Evolutionary conservation across 92 coral and sea anemone species (phyloP).

Genomic region (Phenganax subtilis): DNA sequence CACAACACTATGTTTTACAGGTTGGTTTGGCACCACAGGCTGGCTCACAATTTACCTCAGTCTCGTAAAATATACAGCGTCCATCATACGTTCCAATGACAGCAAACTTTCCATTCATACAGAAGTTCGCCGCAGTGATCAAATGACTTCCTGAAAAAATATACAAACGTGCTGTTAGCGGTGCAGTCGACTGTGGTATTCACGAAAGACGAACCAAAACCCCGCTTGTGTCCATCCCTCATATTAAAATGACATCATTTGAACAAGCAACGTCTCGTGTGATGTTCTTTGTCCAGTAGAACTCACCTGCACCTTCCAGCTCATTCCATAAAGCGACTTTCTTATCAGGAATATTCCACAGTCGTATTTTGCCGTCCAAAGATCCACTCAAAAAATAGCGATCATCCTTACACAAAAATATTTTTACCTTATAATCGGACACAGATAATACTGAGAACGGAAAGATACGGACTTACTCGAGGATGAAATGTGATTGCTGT

Average conservation of each 20-base stretch:
- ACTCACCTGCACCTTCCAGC: conserved; percentile 88
- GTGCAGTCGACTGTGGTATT: no score
- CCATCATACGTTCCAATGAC: conserved; percentile 97
- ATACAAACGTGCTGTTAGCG: neutral
- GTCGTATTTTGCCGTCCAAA: conserved; percentile 89
- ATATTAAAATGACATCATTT: no score
- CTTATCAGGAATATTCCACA: conserved; percentile 99
- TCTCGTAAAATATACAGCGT: conserved; percentile 90
- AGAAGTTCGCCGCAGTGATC: conserved; percentile 97
- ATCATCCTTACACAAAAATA: conserved; percentile 63
- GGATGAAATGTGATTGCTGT: conserved; percentile 98
- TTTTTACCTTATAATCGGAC: no score
- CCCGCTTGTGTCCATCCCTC: no score
- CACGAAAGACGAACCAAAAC: no score
- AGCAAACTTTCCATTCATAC: conserved; percentile 91
- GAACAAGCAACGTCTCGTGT: no score
- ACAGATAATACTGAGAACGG: no score
- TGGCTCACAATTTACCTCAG: conserved; percentile 60
- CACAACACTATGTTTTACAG: neutral
- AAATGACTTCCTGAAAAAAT: conserved; percentile 68
- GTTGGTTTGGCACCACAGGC: neutral
- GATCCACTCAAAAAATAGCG: conserved; percentile 97
- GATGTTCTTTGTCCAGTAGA: neutral
- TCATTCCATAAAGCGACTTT: conserved; percentile 99
- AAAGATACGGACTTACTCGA: conserved; percentile 59